phyloP scores from a whole-genome alignment of 2,113 vertebrate species.

The Notechis scutatus region DNA sequence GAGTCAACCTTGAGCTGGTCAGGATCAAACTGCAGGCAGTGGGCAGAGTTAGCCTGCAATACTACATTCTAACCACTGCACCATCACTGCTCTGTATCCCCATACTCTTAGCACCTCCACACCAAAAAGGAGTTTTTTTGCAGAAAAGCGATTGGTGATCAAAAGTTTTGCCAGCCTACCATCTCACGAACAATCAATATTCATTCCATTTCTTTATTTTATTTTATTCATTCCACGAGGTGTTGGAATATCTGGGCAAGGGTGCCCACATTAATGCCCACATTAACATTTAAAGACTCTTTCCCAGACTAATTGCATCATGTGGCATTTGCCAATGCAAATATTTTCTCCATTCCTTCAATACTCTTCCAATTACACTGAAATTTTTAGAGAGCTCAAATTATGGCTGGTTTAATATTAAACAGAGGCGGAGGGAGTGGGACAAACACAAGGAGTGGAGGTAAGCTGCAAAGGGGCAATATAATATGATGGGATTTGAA shows the following conservation, averaged over 20 bases:
- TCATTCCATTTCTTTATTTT: background rate
- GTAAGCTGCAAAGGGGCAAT: conserved; percentile 38
- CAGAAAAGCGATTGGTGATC: background rate
- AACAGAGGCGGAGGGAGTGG: conserved; percentile 14
- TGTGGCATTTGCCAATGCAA: conserved; percentile 47
- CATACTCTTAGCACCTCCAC: background rate
- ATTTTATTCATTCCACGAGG: background rate
- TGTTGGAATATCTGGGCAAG: accelerated
- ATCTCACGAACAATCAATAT: conserved; percentile 10
- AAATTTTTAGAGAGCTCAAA: conserved; percentile 43
- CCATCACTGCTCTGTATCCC: background rate
- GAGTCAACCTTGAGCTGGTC: background rate
- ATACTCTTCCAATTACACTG: conserved; percentile 50
- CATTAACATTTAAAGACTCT: conserved; percentile 51
- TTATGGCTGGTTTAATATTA: conserved; percentile 41
- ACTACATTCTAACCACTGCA: too few relatives aligned
- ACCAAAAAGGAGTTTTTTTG: background rate
- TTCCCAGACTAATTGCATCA: conserved; percentile 56
- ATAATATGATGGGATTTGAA: conserved; percentile 44
- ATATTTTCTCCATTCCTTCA: conserved; percentile 62
- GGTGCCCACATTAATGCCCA: conserved; percentile 7
- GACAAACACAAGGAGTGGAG: background rate
- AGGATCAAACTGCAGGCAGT: too few relatives aligned
- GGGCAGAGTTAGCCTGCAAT: background rate
- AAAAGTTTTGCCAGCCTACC: background rate